Evolutionary conservation across 2,113 vertebrate species (phyloP), one percentile per base, ranked within the genome.

Genomic region (Limanda limanda): DNA sequence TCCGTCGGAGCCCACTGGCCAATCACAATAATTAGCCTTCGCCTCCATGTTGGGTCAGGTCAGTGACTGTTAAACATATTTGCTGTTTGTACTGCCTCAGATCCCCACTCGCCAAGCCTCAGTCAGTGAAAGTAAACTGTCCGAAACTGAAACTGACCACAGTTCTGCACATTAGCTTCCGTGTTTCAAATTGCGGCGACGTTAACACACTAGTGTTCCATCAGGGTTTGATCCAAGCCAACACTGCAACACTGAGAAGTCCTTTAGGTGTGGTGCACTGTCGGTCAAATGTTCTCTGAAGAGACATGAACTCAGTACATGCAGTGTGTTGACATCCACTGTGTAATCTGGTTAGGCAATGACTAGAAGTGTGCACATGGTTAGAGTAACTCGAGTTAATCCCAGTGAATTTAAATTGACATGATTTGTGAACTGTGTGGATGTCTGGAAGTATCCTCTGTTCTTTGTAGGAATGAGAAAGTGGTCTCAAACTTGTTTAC

Each of bases 311-410:
- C 13, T 21, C n/a, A 10, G 15, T 20, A 40, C 20, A 76, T 31
- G 23, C 42, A 18, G 13, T 58, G 12, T 76, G 42, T 71, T 76
- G 60, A 71, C 73, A 70, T 7, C 55, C 55, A 31, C 31, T 45
- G n/a, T 82, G 25, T 61, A 57, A 55, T 58, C 66, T 63, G n/a
- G 24, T 76, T 54, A 66, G 27, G 71, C 18, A 71, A 3, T 55
- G 5, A 10, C 45, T 64, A 54, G 6, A 62, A 1, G 18, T 17
- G 17, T 54, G 35, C 27, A 55, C 58, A 59, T 56, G 31, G 6
- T 31, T 1, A 35, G 20, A 4, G 2, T 64, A 64, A 71, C 9
- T 42, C 21, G n/a, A 67, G 54, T 62, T 15, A 14, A 51, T 23
- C 12, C 13, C 40, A 27, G 14, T 31, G 11, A 68, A 21, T 2